Evolutionary conservation across 2,113 vertebrate species (phyloP).

Genomic region (Neomonachus schauinslandi): DNA sequence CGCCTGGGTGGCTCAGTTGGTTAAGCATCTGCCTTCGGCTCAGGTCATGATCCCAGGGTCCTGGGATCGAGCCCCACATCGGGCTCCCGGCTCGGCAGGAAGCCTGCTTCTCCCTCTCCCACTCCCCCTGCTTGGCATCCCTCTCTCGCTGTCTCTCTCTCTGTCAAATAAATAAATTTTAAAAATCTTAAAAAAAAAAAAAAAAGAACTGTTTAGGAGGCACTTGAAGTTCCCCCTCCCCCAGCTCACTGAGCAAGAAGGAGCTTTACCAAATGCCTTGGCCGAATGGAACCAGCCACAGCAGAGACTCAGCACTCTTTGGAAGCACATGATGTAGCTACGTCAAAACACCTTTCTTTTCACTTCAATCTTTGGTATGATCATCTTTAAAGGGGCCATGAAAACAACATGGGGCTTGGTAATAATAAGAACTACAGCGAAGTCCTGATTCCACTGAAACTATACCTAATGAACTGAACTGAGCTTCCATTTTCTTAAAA

Average conservation of each 20-base stretch:
- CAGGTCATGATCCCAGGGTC: too few species aligned
- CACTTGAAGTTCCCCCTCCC: rapidly evolving
- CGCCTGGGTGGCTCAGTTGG: too few species aligned
- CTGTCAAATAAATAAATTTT: too few species aligned
- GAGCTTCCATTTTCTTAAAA: not conserved
- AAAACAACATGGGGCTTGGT: not conserved
- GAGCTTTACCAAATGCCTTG: too few species aligned
- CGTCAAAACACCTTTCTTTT: not conserved
- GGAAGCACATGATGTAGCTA: not conserved
- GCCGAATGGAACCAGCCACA: not conserved
- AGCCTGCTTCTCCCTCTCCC: too few species aligned
- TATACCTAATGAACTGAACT: not conserved
- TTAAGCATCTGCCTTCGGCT: too few species aligned
- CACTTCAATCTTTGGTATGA: not conserved
- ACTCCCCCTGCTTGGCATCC: too few species aligned
- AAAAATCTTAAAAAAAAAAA: too few species aligned
- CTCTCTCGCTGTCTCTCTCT: too few species aligned
- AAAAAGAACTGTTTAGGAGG: too few species aligned
- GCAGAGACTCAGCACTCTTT: not conserved
- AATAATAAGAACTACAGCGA: not conserved
- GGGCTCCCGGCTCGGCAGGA: too few species aligned
- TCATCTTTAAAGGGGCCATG: not conserved
- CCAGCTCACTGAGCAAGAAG: not conserved
- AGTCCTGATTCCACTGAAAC: not conserved
- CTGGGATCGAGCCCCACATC: too few species aligned